These are phyloP conservation scores for Serilophus lunatus DNA, from an alignment of 2,113 vertebrate genomes.

Conservation along the genomic window DNA sequence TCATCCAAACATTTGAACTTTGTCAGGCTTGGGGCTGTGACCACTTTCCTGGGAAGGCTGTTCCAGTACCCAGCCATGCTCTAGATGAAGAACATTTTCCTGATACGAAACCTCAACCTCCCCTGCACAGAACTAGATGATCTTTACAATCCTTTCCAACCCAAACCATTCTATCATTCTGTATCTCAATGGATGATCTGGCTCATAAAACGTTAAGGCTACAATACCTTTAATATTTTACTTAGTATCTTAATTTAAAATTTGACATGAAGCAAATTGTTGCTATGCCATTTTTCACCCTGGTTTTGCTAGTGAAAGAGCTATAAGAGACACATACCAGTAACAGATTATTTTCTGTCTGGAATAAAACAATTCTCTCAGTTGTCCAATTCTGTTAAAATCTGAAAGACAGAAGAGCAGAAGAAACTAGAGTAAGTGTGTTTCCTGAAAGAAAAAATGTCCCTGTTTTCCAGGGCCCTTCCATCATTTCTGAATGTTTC, in stretches of 20 bases:
- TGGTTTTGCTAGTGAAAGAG: neutral
- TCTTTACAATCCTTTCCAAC: neutral
- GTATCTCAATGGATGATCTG: neutral
- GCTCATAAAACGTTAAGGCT: neutral
- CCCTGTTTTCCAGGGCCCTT: neutral
- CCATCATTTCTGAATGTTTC: conserved; percentile 3
- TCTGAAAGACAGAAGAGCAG: neutral
- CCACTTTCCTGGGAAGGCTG: neutral
- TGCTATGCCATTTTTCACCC: neutral
- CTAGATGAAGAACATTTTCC: neutral
- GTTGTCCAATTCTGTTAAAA: neutral
- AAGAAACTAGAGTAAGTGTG: neutral
- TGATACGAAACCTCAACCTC: neutral
- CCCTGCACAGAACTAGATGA: neutral
- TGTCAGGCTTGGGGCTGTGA: neutral
- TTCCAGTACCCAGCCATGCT: neutral
- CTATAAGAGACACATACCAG: neutral
- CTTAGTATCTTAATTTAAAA: neutral
- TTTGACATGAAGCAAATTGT: neutral
- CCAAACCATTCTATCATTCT: neutral
- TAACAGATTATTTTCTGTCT: neutral
- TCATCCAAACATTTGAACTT: neutral
- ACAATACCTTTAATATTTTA: neutral
- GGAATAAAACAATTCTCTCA: neutral
- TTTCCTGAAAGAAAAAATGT: neutral